These are phyloP conservation scores for Lydus trimaculatus DNA, from an alignment of 2,888 invertebrate genomes.

Conservation along the genomic window DNA sequence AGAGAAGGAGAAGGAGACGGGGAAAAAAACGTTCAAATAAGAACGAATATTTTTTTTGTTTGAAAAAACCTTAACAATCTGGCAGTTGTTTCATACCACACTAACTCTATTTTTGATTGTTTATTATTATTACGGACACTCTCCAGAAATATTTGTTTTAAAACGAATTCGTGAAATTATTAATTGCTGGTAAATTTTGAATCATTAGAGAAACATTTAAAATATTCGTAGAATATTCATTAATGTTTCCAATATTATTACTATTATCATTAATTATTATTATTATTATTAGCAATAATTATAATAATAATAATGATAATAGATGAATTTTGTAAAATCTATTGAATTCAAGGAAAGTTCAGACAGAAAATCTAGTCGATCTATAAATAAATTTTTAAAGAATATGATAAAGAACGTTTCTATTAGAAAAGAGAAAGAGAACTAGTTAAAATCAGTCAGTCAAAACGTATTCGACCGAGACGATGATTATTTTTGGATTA, in stretches of 20 bases:
- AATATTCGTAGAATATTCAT: background rate
- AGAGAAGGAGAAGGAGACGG: background rate
- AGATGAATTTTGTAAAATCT: background rate
- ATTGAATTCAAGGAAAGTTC: slow-evolving; percentile 23
- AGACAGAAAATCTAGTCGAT: background rate
- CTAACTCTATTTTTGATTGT: slow-evolving; percentile 26
- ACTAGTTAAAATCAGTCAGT: slow-evolving; percentile 34
- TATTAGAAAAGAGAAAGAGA: slow-evolving; percentile 2
- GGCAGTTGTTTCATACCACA: slow-evolving; percentile 15
- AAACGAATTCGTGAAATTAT: slow-evolving; percentile 4
- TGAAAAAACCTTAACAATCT: background rate
- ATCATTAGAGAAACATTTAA: background rate
- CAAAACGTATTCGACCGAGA: slow-evolving; percentile 36
- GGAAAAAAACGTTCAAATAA: background rate
- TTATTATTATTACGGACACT: slow-evolving; percentile 29
- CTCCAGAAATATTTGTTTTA: slow-evolving; percentile 27
- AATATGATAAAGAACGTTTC: background rate
- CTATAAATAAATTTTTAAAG: background rate
- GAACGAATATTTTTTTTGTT: background rate
- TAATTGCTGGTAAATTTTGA: background rate
- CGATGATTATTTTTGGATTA: slow-evolving; percentile 40
- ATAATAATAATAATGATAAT: slow-evolving; percentile 6
- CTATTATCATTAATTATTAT: background rate
- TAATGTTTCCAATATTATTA: background rate
- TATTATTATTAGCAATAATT: background rate